These are phyloP conservation scores for Nemoura dubitans DNA, from an alignment of 2,888 invertebrate genomes.

Conservation along the genomic window DNA sequence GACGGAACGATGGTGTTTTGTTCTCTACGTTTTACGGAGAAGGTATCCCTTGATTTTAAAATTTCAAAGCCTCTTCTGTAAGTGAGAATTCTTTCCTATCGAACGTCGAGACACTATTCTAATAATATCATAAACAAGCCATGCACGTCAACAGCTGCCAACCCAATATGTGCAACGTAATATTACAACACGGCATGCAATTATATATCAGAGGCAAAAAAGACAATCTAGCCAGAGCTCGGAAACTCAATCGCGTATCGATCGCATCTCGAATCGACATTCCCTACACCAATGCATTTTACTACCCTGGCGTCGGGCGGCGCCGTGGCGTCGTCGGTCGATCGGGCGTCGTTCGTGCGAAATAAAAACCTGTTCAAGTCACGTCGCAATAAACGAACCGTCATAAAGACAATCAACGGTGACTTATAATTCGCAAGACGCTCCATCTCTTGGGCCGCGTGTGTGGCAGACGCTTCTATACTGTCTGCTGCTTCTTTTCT, in stretches of 20 bases:
- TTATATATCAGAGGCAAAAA: neutral
- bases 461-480: neutral
- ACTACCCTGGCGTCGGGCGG: slow-evolving; percentile 16
- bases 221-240: neutral
- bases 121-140: neutral
- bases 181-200: neutral
- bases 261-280: slow-evolving; percentile 34
- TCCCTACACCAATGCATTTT: slow-evolving; percentile 24
- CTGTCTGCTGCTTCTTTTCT: slow-evolving; percentile 2
- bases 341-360: slow-evolving; percentile 41
- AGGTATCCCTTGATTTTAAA: neutral
- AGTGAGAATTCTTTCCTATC: neutral
- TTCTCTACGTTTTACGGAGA: neutral
- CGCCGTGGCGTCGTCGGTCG: neutral
- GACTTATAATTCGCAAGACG: slow-evolving; percentile 23
- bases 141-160: neutral
- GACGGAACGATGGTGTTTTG: neutral
- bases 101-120: neutral
- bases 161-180: neutral
- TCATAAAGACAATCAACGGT: slow-evolving; percentile 44
- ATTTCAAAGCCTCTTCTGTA: neutral
- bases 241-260: slow-evolving; percentile 17
- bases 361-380: slow-evolving; percentile 36
- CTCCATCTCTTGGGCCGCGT: neutral
- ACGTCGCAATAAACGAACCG: slow-evolving; percentile 44